phyloP scores from a whole-genome alignment of 1,140 invertebrate species.

The Drosophila ironensis region DNA sequence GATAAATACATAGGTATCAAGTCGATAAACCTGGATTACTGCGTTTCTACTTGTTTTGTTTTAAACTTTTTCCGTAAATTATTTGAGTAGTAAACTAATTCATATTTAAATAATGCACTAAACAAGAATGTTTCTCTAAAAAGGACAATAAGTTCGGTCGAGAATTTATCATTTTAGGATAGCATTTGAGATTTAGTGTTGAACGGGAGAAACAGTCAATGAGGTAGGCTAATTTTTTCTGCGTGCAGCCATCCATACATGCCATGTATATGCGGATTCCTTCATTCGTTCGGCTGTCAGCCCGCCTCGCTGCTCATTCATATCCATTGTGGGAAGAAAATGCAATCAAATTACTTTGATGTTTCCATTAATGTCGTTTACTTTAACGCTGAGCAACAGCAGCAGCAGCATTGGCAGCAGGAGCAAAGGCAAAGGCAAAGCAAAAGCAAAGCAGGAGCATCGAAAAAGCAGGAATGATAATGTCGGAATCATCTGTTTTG shows the following conservation, averaged over 20 bases:
- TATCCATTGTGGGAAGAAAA: slow-evolving; percentile 69
- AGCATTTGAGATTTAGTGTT: too few species aligned
- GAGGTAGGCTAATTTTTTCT: too few species aligned
- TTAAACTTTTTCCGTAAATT: too few species aligned
- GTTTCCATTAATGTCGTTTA: slow-evolving; percentile 80
- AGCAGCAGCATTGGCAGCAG: slow-evolving; percentile 6
- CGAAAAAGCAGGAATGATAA: slow-evolving; percentile 25
- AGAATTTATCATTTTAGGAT: too few species aligned
- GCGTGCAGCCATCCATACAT: slow-evolving; percentile 4
- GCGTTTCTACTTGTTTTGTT: too few species aligned
- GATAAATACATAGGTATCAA: too few species aligned
- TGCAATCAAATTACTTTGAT: slow-evolving; percentile 80
- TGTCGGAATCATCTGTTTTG: slow-evolving; percentile 51
- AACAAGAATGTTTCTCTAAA: too few species aligned
- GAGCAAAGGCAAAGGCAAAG: neutral
- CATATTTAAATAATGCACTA: too few species aligned
- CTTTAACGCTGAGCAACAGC: slow-evolving; percentile 59
- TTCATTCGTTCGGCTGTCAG: slow-evolving; percentile 30
- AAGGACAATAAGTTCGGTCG: too few species aligned
- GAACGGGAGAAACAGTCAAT: too few species aligned
- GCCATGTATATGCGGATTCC: slow-evolving; percentile 32
- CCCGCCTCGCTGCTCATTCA: slow-evolving; percentile 50
- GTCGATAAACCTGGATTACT: too few species aligned
- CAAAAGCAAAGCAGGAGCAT: neutral
- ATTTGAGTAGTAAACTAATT: too few species aligned